Percentiles rank a stretch among this genome's conserved stretches.
Evolutionary conservation across 2,113 vertebrate genomes (phyloP).

Genomic region (Arizona elegans): DNA sequence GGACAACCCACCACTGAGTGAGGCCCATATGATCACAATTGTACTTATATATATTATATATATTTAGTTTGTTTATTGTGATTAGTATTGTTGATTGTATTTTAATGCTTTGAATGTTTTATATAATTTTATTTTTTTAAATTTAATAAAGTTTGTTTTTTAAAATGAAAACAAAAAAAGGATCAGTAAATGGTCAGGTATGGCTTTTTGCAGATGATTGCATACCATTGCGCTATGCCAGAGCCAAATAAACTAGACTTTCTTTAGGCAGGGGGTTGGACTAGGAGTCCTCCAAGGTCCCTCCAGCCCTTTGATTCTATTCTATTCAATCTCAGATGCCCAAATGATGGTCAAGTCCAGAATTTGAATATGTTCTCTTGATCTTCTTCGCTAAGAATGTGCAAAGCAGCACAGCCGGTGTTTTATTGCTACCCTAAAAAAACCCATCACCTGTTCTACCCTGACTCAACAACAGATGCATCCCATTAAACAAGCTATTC

Average conservation of each 20-base stretch:
- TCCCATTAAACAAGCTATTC: background rate
- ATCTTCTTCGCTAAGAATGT: background rate
- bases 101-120: too few relatives aligned
- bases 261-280: background rate
- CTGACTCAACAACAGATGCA: background rate
- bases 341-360: background rate
- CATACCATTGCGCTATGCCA: background rate
- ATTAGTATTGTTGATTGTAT: too few relatives aligned
- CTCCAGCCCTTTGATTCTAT: background rate
- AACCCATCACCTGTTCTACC: background rate
- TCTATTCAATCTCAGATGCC: background rate
- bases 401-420: background rate
- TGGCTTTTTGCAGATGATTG: background rate
- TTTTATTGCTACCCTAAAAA: background rate
- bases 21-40: background rate
- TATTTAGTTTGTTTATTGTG: too few relatives aligned
- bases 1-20: too few relatives aligned
- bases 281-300: background rate
- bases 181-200: background rate
- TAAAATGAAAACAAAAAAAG: background rate
- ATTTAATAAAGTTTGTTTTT: too few relatives aligned
- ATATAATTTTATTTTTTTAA: too few relatives aligned
- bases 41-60: too few relatives aligned
- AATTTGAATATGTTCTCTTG: background rate
- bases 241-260: background rate